These are phyloP conservation scores for Lepidocolaptes lacrymiger DNA, from an alignment of 2,797 vertebrate genomes.

Conservation along the genomic window DNA sequence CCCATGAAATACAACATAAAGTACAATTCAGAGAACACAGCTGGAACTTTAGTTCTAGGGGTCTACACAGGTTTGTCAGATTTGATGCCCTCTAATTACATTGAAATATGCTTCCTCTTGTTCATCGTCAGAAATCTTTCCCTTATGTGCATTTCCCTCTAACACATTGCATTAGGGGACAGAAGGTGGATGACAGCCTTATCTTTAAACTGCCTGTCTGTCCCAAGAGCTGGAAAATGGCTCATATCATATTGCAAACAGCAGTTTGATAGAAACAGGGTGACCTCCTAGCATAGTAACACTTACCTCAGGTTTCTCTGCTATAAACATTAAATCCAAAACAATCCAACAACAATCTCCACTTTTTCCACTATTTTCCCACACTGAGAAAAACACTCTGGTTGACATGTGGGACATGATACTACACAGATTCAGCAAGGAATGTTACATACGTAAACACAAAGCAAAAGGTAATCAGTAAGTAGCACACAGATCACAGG, in stretches of 20 bases:
- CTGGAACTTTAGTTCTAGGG: not conserved
- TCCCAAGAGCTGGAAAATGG: not conserved
- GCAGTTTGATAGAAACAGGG: not conserved
- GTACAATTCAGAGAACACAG: not conserved
- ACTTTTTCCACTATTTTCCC: not conserved
- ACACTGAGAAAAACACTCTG: not conserved
- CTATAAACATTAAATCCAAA: not conserved
- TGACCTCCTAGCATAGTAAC: not conserved
- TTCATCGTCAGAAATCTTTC: not conserved
- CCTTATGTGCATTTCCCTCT: not conserved
- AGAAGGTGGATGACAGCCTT: not conserved
- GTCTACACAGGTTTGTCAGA: not conserved
- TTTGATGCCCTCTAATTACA: not conserved
- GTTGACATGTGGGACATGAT: not conserved
- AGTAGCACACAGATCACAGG: not conserved
- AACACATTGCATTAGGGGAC: not conserved
- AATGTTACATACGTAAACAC: not conserved
- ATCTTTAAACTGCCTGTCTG: not conserved
- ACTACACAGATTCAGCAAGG: not conserved
- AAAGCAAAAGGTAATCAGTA: not conserved
- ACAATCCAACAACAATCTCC: not conserved
- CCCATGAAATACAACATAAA: not conserved
- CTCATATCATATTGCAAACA: not conserved
- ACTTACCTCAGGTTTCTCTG: not conserved
- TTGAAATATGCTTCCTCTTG: not conserved